Conservation (phyloP, 2,113 vertebrate species). For the Gadus macrocephalus region DNA sequence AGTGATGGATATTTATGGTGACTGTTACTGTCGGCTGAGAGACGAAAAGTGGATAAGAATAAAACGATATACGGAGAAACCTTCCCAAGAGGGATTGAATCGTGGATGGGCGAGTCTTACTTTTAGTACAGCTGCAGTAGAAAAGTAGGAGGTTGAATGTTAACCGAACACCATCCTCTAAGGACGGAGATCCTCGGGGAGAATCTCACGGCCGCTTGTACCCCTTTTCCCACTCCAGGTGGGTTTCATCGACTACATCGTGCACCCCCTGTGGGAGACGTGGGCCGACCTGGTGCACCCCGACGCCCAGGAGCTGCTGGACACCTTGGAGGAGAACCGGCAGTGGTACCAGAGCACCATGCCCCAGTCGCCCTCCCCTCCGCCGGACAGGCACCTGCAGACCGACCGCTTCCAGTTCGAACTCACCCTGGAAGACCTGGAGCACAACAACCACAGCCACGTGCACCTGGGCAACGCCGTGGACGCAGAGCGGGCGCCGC, state of each 20-base stretch:
- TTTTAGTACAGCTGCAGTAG: no score
- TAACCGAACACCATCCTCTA: no score
- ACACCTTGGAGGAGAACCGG: constrained; percentile 87
- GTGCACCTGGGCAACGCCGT: constrained; percentile 24
- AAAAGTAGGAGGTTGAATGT: no score
- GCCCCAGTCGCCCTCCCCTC: constrained; percentile 76
- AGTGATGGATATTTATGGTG: no score
- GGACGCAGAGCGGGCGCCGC: neutral
- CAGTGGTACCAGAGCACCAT: constrained; percentile 92
- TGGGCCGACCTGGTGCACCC: constrained; percentile 89
- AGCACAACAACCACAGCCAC: constrained; percentile 66
- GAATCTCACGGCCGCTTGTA: neutral
- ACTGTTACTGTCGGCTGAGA: no score
- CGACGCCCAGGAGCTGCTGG: constrained; percentile 85
- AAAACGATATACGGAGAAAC: no score
- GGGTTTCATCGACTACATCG: constrained; percentile 86
- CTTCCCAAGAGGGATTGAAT: no score
- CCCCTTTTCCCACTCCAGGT: constrained; percentile 61
- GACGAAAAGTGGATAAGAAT: no score
- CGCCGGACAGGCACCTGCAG: constrained; percentile 51
- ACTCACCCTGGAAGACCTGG: constrained; percentile 76
- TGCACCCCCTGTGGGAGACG: constrained; percentile 88
- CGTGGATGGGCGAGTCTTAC: no score
- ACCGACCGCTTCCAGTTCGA: constrained; percentile 81
- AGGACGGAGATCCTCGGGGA: neutral